Conservation (phyloP, 2,888 invertebrate genomes). For the Dysmachus trigonus region DNA sequence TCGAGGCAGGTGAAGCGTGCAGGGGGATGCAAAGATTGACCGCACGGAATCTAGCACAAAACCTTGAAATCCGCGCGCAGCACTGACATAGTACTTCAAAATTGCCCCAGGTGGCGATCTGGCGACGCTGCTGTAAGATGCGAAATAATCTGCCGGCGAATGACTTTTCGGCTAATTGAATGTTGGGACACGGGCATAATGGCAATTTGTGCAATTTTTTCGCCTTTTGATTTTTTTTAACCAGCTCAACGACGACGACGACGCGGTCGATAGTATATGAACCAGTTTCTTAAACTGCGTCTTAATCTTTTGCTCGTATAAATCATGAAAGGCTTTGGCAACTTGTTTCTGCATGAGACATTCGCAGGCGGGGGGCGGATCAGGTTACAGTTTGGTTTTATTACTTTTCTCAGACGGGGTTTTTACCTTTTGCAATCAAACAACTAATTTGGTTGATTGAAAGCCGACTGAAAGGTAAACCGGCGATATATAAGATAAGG, state of each 20-base stretch:
- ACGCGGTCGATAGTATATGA: background rate
- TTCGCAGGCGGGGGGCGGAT: background rate
- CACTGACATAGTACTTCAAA: background rate
- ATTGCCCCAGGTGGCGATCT: background rate
- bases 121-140: background rate
- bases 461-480: conserved; percentile 31
- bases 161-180: background rate
- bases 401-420: background rate
- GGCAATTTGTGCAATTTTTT: background rate
- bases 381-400: background rate
- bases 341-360: background rate
- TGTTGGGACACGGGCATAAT: background rate
- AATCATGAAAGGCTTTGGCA: background rate
- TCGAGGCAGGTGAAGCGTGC: background rate
- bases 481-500: conserved; percentile 14
- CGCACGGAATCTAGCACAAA: background rate
- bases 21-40: background rate
- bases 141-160: background rate
- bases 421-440: conserved; percentile 36
- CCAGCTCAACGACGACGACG: background rate
- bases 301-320: background rate
- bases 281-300: background rate
- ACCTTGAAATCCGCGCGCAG: background rate
- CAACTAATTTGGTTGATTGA: conserved; percentile 37
- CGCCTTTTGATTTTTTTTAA: background rate